Evolutionary conservation across 2,797 vertebrate genomes (phyloP).

Genomic region (Euthynnus affinis): DNA sequence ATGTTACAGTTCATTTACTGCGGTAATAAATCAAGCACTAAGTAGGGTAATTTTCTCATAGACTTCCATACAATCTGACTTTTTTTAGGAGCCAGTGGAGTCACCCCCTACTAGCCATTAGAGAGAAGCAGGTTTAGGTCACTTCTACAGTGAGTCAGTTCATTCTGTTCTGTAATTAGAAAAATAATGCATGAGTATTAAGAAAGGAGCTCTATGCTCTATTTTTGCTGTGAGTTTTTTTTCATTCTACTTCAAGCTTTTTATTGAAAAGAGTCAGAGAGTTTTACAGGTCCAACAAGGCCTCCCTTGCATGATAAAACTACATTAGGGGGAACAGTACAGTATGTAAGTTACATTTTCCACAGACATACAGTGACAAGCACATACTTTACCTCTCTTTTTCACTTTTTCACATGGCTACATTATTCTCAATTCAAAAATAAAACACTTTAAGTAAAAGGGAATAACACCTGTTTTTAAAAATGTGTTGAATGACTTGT

Average conservation of each 20-base stretch:
- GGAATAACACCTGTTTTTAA: neutral
- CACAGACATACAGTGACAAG: neutral
- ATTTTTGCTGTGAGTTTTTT: too few species aligned
- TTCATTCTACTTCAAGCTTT: neutral
- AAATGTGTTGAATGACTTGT: neutral
- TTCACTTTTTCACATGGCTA: neutral
- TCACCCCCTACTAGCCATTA: too few species aligned
- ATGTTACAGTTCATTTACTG: too few species aligned
- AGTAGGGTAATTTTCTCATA: too few species aligned
- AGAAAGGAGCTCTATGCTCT: neutral
- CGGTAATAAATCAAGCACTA: too few species aligned
- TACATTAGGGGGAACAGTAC: too few species aligned
- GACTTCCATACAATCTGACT: too few species aligned
- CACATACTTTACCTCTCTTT: neutral
- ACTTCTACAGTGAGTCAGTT: neutral
- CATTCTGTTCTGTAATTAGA: slow-evolving; percentile 23
- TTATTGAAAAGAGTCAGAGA: neutral
- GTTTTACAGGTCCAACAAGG: neutral
- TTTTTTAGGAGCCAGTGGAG: too few species aligned
- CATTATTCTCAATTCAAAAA: neutral
- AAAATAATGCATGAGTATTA: slow-evolving; percentile 16
- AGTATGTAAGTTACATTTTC: neutral
- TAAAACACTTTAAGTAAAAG: too few species aligned
- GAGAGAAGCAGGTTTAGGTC: too few species aligned
- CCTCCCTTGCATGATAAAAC: neutral